Evolutionary conservation across 1,140 invertebrate genomes (phyloP).

Genomic region (Lasioglossum albipes): DNA sequence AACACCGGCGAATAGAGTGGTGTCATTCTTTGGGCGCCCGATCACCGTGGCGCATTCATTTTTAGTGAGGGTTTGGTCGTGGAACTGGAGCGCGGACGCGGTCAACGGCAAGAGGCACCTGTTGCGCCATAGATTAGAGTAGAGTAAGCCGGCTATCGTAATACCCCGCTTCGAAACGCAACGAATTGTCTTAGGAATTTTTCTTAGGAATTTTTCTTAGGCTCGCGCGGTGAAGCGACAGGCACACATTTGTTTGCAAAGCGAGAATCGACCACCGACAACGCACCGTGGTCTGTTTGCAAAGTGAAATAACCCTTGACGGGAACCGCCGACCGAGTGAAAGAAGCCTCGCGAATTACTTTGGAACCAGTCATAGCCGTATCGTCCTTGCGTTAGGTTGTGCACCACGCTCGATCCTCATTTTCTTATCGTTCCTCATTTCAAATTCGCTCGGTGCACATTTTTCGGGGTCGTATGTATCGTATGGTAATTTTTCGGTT

Average conservation of each 20-base stretch:
- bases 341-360: background rate
- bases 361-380: background rate
- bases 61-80: conserved; percentile 27
- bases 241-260: background rate
- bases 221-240: background rate
- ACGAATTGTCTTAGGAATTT: background rate
- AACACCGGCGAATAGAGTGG: background rate
- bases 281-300: background rate
- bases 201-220: no score
- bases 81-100: conserved; percentile 34
- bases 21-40: conserved; percentile 30
- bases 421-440: no score
- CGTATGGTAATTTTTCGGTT: no score
- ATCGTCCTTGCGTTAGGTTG: background rate
- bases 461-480: no score
- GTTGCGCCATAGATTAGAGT: conserved; percentile 37
- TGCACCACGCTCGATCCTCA: background rate
- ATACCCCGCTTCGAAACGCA: background rate
- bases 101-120: conserved; percentile 32
- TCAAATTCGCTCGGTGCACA: no score
- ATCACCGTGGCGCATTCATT: conserved; percentile 28
- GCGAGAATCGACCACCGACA: background rate
- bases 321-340: background rate
- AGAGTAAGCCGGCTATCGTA: background rate
- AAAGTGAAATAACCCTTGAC: conserved; percentile 1